Evolutionary conservation across 2,113 vertebrate genomes (phyloP).

Genomic region (Chaetodon auriga): DNA sequence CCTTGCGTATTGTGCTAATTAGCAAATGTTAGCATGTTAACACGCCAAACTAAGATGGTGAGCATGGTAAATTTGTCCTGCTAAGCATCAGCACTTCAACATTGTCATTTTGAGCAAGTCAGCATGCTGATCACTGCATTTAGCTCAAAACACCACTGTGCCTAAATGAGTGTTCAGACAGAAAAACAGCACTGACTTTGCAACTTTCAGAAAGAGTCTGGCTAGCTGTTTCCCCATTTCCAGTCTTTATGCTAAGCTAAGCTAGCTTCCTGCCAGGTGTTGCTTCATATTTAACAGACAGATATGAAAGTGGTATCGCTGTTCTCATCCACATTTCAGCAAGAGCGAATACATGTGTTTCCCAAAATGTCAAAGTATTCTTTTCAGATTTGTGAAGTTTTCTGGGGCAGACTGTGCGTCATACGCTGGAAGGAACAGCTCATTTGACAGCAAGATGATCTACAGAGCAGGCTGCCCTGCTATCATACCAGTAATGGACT

Average conservation of each 20-base stretch:
- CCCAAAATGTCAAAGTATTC: not conserved
- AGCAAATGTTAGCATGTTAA: not conserved
- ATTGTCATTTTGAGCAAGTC: not conserved
- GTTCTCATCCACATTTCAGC: not conserved
- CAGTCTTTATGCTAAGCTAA: not conserved
- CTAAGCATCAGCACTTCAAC: not conserved
- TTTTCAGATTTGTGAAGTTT: not conserved
- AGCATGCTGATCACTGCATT: not conserved
- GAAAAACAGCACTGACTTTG: not conserved
- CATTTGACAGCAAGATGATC: not conserved
- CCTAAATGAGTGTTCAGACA: too few species aligned
- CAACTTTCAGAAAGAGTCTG: too few species aligned
- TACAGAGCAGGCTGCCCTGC: not conserved
- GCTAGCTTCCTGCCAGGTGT: not conserved
- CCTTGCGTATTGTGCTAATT: not conserved
- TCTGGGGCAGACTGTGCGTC: not conserved
- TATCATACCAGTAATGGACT: slow-evolving; percentile 7
- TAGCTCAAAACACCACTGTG: not conserved
- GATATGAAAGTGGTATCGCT: not conserved
- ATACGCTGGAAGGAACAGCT: not conserved
- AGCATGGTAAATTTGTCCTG: not conserved
- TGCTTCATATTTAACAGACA: not conserved
- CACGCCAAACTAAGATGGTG: not conserved
- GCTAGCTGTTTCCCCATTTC: too few species aligned
- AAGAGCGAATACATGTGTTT: not conserved